phyloP scores from a whole-genome alignment of 1,140 invertebrate genomes.

The Triops longicaudatus region DNA sequence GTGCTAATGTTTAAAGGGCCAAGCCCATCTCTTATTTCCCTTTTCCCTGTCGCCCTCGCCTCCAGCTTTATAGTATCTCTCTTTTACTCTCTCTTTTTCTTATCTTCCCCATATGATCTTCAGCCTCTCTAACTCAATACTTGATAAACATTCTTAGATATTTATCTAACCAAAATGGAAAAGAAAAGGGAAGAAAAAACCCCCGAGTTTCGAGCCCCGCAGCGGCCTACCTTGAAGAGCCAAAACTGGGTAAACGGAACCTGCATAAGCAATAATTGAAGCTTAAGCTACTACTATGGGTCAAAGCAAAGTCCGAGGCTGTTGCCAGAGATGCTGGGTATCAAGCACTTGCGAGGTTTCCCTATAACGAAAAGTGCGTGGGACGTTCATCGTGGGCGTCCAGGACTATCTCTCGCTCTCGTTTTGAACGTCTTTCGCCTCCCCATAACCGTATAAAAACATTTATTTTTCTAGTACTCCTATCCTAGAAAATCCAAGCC shows the following conservation, averaged over 20 bases:
- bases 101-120: background rate
- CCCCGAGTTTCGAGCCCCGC: background rate
- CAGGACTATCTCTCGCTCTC: slow-evolving; percentile 2
- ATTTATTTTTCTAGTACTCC: background rate
- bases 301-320: background rate
- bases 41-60: slow-evolving; percentile 5
- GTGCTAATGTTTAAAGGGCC: background rate
- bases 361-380: background rate
- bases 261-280: background rate
- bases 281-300: background rate
- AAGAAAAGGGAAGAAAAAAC: background rate
- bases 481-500: background rate
- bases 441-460: background rate
- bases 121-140: background rate
- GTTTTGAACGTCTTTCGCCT: background rate
- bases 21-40: background rate
- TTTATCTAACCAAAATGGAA: background rate
- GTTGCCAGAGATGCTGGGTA: background rate
- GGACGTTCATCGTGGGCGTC: slow-evolving; percentile 1
- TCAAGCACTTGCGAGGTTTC: background rate
- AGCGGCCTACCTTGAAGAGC: background rate
- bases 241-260: background rate
- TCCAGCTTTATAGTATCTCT: slow-evolving; percentile 2
- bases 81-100: background rate
- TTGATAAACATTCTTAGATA: background rate